Conservation (phyloP, 2,888 invertebrate genomes). For the Monoplex corrugatus region DNA sequence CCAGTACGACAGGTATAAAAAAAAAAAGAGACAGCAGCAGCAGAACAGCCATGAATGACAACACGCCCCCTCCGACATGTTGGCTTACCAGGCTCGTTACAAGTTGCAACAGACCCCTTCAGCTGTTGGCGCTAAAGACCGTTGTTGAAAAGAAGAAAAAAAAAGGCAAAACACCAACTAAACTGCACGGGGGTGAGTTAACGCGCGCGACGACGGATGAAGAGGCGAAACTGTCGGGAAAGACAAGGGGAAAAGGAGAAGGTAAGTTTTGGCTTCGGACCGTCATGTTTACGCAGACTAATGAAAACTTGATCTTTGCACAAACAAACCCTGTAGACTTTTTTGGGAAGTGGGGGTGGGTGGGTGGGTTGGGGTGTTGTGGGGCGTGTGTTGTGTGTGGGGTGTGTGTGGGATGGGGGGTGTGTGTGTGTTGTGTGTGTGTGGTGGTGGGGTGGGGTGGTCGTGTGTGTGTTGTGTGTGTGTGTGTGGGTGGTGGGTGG, state of each 20-base stretch:
- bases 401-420: background rate
- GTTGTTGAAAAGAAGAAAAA: background rate
- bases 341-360: no score
- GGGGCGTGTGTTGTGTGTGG: background rate
- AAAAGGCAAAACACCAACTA: background rate
- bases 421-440: background rate
- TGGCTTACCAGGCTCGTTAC: background rate
- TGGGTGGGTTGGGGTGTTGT: background rate
- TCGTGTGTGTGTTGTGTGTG: no score
- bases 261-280: background rate
- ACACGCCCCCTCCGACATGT: background rate
- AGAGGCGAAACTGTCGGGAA: background rate
- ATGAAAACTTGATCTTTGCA: conserved; percentile 35
- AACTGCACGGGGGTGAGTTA: background rate
- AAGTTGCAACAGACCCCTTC: background rate
- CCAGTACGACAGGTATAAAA: background rate
- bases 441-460: no score
- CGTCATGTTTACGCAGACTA: conserved; percentile 33
- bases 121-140: background rate
- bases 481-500: no score
- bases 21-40: background rate
- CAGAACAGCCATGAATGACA: background rate
- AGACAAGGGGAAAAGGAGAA: background rate
- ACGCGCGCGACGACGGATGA: background rate
- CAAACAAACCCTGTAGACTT: conserved; percentile 1